These are phyloP conservation scores for Brachyopa scutellaris DNA, from an alignment of 2,888 invertebrate species.

Conservation along the genomic window DNA sequence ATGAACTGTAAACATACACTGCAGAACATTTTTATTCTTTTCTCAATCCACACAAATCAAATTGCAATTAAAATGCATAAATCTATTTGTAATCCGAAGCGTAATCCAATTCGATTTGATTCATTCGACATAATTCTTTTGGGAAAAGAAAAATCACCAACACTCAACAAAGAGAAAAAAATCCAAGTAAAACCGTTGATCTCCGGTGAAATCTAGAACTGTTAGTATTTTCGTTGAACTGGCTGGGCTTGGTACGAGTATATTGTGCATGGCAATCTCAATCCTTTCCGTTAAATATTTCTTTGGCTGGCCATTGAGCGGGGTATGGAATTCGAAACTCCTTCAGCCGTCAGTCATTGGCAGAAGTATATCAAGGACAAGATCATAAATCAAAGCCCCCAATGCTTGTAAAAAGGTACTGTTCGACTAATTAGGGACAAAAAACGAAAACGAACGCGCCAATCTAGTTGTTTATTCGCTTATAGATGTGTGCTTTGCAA, in stretches of 20 bases:
- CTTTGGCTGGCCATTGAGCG: background rate
- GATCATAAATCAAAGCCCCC: conserved; percentile 65
- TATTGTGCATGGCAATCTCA: conserved; percentile 30
- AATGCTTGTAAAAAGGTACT: conserved; percentile 44
- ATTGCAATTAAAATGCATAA: conserved; percentile 68
- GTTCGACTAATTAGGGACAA: conserved; percentile 66
- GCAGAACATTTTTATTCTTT: conserved; percentile 25
- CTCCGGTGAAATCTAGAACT: conserved; percentile 53
- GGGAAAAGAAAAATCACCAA: conserved; percentile 12
- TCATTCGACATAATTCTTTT: conserved; percentile 36
- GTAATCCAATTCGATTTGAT: conserved; percentile 16
- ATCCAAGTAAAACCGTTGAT: conserved; percentile 14
- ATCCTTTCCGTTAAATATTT: conserved; percentile 59
- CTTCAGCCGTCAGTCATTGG: conserved; percentile 59
- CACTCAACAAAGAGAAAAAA: background rate
- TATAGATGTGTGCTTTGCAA: conserved; percentile 29
- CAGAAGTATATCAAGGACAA: conserved; percentile 71
- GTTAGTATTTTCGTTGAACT: conserved; percentile 1
- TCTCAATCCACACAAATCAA: conserved; percentile 7
- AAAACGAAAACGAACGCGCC: too few species aligned
- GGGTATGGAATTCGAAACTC: conserved; percentile 43
- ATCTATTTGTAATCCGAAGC: conserved; percentile 34
- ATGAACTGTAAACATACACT: conserved; percentile 10
- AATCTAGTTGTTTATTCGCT: conserved; percentile 15
- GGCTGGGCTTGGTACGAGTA: conserved; percentile 6